Percentiles rank a stretch among this genome's conserved stretches.
These are phyloP conservation scores for Scaptomyza montana DNA, from an alignment of 1,140 invertebrate species.

Conservation along the genomic window DNA sequence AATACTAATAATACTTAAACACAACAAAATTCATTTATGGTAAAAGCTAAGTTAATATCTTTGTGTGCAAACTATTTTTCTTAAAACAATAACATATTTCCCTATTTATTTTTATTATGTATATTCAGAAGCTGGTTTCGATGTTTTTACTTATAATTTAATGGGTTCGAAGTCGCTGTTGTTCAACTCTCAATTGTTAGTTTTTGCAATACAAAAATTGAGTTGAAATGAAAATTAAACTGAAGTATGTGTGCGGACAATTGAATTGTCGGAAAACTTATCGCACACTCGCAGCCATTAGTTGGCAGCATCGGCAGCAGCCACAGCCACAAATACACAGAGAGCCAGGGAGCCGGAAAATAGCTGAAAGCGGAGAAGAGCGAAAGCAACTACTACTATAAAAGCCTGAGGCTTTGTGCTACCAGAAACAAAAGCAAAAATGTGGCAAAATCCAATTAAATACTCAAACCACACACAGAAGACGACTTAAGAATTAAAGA, in stretches of 20 bases:
- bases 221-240: slow-evolving; percentile 10
- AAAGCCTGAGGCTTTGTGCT: slow-evolving; percentile 8
- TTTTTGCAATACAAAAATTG: not conserved
- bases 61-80: no score
- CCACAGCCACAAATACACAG: not conserved
- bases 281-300: slow-evolving; percentile 28
- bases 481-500: slow-evolving; percentile 37
- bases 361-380: not conserved
- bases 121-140: no score
- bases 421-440: slow-evolving; percentile 1
- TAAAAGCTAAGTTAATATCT: no score
- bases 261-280: slow-evolving; percentile 42
- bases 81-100: no score
- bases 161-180: not conserved
- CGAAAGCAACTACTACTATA: not conserved
- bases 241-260: slow-evolving; percentile 16
- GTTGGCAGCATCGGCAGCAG: not conserved
- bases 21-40: no score
- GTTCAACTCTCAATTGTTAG: not conserved
- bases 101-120: no score
- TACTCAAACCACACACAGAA: slow-evolving; percentile 34
- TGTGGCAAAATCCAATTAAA: slow-evolving; percentile 51
- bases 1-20: no score
- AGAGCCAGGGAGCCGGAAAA: not conserved
- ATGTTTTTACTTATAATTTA: no score